phyloP scores from a whole-genome alignment of 2,888 invertebrate genomes.

The Dasypolia templi region DNA sequence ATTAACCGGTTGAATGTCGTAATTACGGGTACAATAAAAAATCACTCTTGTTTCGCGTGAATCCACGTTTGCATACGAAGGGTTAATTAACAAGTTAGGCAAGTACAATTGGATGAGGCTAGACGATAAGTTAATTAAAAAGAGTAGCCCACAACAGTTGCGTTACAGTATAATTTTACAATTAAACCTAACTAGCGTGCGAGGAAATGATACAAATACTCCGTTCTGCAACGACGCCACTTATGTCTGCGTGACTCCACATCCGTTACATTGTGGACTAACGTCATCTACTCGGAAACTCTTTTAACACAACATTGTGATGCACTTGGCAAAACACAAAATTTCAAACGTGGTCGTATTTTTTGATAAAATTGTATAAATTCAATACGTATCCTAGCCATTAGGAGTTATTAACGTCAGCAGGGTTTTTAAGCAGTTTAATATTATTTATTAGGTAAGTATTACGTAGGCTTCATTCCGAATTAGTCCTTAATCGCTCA shows the following conservation, averaged over 20 bases:
- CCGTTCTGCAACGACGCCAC: slow-evolving; percentile 43
- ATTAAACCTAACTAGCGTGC: slow-evolving; percentile 58
- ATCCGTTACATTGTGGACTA: slow-evolving; percentile 31
- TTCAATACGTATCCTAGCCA: slow-evolving; percentile 55
- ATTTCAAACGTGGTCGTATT: slow-evolving; percentile 55
- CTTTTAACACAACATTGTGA: slow-evolving; percentile 64
- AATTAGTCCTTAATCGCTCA: too few relatives aligned
- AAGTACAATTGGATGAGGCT: not conserved
- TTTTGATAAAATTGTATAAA: slow-evolving; percentile 60
- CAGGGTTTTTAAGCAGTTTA: slow-evolving; percentile 44
- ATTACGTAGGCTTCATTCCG: too few relatives aligned
- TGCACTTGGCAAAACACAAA: slow-evolving; percentile 64
- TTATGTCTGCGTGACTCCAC: slow-evolving; percentile 26
- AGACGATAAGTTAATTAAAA: not conserved
- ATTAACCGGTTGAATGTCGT: too few relatives aligned
- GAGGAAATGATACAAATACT: slow-evolving; percentile 54
- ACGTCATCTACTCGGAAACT: slow-evolving; percentile 41
- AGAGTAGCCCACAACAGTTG: slow-evolving; percentile 47
- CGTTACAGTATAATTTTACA: slow-evolving; percentile 46
- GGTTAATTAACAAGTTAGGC: too few relatives aligned
- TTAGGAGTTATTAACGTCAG: slow-evolving; percentile 52
- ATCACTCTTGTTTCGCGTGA: too few relatives aligned
- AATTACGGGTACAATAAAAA: too few relatives aligned
- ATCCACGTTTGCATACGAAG: too few relatives aligned
- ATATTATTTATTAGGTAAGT: slow-evolving; percentile 28